phyloP scores from a whole-genome alignment of 2,113 vertebrate species.

The Python bivittatus region DNA sequence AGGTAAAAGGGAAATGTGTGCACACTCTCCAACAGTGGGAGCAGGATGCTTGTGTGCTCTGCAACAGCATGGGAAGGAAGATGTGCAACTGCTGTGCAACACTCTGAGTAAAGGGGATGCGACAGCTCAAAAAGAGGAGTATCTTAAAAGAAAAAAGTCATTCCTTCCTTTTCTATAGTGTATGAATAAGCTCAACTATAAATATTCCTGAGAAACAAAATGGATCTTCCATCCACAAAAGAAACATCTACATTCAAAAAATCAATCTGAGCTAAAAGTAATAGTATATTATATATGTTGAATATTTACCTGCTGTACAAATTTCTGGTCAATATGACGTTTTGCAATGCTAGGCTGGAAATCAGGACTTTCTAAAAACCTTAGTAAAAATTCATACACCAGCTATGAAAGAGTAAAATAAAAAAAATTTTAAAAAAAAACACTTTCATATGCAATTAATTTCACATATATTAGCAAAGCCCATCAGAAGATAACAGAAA shows the following conservation, averaged over 20 bases:
- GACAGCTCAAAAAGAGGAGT: neutral
- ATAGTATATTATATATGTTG: neutral
- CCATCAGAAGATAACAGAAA: neutral
- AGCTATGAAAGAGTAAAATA: conserved; percentile 75
- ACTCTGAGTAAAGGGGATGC: neutral
- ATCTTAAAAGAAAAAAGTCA: neutral
- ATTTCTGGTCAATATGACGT: conserved; percentile 94
- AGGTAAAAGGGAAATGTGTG: neutral
- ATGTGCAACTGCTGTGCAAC: neutral
- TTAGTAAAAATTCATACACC: conserved; percentile 97
- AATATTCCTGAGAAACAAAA: neutral
- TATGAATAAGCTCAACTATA: neutral
- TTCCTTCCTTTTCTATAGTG: neutral
- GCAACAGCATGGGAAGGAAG: neutral
- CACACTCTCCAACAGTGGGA: neutral
- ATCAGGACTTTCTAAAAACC: conserved; percentile 96
- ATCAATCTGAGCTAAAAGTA: neutral
- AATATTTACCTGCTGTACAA: conserved; percentile 92
- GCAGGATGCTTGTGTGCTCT: neutral
- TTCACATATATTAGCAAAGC: neutral
- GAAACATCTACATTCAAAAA: neutral
- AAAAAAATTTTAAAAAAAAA: conserved; percentile 22
- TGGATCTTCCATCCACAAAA: neutral
- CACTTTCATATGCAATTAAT: neutral
- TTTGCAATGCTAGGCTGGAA: conserved; percentile 97